Evolutionary conservation across 2,797 vertebrate species (phyloP), one percentile per base, ranked within the genome.

Genomic region (Chrysocyon brachyurus): DNA sequence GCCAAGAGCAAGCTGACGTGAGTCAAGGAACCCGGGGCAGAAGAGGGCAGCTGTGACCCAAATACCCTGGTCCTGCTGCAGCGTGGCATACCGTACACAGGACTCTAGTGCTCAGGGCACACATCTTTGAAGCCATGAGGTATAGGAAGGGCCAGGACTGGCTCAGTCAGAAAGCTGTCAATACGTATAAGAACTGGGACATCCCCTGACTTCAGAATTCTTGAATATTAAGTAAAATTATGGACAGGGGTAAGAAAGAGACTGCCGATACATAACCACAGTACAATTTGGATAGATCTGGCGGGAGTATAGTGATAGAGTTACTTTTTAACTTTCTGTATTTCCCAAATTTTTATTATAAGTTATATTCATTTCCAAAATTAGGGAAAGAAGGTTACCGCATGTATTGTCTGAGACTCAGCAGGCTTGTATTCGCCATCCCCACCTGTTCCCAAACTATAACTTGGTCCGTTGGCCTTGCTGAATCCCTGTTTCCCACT

Each of bases 1-100:
- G 99, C 99, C 90, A 99, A 99, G 98, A 99, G 99, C 98, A 99
- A 99, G 98, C 99, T 99, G 90, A 99, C 99, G 99, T 99, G 98
- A 99, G 99, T 97, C 9, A 11, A 89, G 87, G 81, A 14, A 1
- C 75, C 75, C 0, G 0, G 89, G 79, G 46, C 0, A 0, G 21
- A 57, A 33, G 16, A 31, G 93, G 66, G 63, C 24, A 15, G 24
- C 86, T 0, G 5, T 21, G 64, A 12, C 12, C 21, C 46, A 16
- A n/a, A 12, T 1, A 0, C 28, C 64, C 21, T 16, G 26, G 59
- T 4, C 22, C 56, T 70, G 59, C 52, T n/a, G n/a, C 31, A 57
- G 73, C 12, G 0, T 3, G 16, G 15, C 4, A 3, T 9, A 1
- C 33, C 46, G 0, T 22, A 0, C 19, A 0, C 28, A 10, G 33